Conservation (phyloP, 2,113 vertebrate species). For the Phaethon lepturus region DNA sequence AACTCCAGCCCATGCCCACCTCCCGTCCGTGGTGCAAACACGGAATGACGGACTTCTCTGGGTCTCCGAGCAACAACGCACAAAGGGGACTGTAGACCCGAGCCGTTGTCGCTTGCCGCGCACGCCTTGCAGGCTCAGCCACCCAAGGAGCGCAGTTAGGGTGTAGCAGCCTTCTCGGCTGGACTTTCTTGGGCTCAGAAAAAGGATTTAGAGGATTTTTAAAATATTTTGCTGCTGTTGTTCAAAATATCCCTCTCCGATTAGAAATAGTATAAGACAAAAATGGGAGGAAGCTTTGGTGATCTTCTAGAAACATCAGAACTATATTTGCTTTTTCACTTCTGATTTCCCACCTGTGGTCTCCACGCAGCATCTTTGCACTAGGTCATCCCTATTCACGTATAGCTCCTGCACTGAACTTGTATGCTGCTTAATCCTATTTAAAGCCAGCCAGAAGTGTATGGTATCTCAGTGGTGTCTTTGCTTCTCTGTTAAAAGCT, state of each 20-base stretch:
- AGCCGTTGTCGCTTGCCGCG: fast-evolving
- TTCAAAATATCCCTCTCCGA: neutral
- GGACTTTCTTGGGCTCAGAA: neutral
- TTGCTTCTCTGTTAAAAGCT: neutral
- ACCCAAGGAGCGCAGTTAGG: neutral
- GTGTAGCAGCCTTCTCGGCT: neutral
- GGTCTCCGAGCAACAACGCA: neutral
- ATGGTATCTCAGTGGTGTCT: neutral
- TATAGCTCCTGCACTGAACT: neutral
- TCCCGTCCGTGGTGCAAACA: neutral
- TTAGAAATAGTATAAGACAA: neutral
- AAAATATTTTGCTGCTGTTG: neutral
- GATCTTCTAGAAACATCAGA: neutral
- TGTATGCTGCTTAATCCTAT: neutral
- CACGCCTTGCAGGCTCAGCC: neutral
- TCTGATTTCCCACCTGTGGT: neutral
- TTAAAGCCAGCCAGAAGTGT: neutral
- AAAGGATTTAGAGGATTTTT: neutral
- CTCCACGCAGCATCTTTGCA: neutral
- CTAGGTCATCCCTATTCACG: no score
- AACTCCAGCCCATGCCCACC: neutral
- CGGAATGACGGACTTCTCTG: neutral
- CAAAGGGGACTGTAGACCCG: neutral
- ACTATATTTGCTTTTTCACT: neutral
- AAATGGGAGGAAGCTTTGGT: neutral